These are phyloP conservation scores for Choreutis nemorana DNA, from an alignment of 2,888 invertebrate genomes.

Conservation along the genomic window DNA sequence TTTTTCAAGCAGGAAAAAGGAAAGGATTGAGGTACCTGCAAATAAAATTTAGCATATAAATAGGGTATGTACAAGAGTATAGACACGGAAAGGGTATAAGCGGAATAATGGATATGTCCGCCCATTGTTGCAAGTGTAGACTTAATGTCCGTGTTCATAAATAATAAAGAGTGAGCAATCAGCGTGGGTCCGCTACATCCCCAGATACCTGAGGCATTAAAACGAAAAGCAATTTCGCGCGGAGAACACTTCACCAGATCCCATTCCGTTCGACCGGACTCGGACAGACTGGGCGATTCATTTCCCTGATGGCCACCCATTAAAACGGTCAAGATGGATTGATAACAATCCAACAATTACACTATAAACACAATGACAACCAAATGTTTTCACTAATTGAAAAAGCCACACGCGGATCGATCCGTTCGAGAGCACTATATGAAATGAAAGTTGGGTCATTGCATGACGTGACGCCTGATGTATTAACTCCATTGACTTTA, in stretches of 20 bases:
- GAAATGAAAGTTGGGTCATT: conserved; percentile 47
- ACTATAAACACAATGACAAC: conserved; percentile 60
- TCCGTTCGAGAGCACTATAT: conserved; percentile 58
- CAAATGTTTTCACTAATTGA: conserved; percentile 63
- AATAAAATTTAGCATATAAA: conserved; percentile 4
- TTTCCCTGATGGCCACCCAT: conserved; percentile 60
- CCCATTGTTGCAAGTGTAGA: no score
- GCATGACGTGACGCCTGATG: conserved; percentile 47
- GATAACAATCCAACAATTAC: conserved; percentile 62
- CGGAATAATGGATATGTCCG: no score
- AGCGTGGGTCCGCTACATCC: conserved; percentile 28
- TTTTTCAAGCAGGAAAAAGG: conserved; percentile 3
- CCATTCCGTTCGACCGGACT: conserved; percentile 36
- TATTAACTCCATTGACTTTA: conserved; percentile 58
- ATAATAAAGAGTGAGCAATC: conserved; percentile 27
- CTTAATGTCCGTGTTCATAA: conserved; percentile 8
- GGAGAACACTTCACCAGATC: conserved; percentile 39
- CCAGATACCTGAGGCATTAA: conserved; percentile 37
- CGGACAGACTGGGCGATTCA: conserved; percentile 36
- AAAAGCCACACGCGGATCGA: conserved; percentile 51
- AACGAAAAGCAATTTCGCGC: conserved; percentile 48
- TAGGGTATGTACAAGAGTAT: conserved; percentile 1
- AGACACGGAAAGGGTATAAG: conserved; percentile 3
- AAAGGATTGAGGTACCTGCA: conserved; percentile 3
- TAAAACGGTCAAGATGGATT: conserved; percentile 59